Conservation (phyloP, 2,888 invertebrate genomes). For the Mimas tiliae region DNA sequence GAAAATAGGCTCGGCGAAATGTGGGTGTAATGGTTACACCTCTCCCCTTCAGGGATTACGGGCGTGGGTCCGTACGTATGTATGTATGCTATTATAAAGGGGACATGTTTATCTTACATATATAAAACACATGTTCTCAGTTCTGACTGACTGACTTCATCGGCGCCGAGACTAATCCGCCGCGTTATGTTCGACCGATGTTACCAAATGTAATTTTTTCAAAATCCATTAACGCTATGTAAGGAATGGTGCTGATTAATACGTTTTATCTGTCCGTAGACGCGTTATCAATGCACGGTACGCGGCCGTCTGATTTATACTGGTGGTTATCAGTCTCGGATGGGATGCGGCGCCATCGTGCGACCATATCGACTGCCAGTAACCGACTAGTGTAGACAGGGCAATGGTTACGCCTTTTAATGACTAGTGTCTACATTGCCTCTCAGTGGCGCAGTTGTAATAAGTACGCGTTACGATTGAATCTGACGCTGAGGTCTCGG, state of each 20-base stretch:
- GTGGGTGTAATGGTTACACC: too few relatives aligned
- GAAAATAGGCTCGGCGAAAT: too few relatives aligned
- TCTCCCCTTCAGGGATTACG: too few relatives aligned
- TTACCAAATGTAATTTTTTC: conserved; percentile 40
- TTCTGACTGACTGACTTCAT: too few relatives aligned
- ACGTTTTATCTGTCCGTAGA: conserved; percentile 52
- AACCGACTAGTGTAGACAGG: conserved; percentile 30
- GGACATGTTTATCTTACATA: too few relatives aligned
- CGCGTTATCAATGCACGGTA: conserved; percentile 53
- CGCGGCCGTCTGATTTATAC: conserved; percentile 57
- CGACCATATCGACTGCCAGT: conserved; percentile 35
- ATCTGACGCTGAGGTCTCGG: too few relatives aligned
- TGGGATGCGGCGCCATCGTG: conserved; percentile 29
- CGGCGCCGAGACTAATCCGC: too few relatives aligned
- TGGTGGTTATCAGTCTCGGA: conserved; percentile 45
- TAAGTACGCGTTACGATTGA: too few relatives aligned
- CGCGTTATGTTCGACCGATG: neutral
- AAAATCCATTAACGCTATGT: conserved; percentile 63
- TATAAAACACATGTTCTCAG: too few relatives aligned
- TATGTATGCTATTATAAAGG: too few relatives aligned
- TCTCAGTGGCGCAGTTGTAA: too few relatives aligned
- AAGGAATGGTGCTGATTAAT: conserved; percentile 61
- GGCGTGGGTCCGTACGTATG: too few relatives aligned
- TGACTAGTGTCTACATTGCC: conserved; percentile 1
- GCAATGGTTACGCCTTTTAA: neutral